A percentile compares a stretch with the other conserved stretches of the same genome.
These are phyloP conservation scores for Argyresthia goedartella DNA, from an alignment of 2,888 invertebrate genomes.

Conservation along the genomic window DNA sequence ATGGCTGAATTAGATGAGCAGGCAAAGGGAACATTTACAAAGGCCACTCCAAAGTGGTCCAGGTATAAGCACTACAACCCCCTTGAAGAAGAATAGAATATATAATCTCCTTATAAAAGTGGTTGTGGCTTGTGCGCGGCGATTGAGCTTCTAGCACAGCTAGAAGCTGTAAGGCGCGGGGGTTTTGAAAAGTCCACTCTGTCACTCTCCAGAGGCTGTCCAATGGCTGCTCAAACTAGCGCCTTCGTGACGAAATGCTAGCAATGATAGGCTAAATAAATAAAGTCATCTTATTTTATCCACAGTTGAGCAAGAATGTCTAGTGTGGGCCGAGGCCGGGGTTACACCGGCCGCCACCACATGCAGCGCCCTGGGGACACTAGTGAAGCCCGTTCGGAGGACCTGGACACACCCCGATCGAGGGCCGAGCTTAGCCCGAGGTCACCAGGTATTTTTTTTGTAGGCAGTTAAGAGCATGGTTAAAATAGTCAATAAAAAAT, in stretches of 20 bases:
- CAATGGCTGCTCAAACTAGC: not conserved
- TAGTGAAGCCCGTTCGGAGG: slow-evolving; percentile 31
- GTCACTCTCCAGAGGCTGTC: not conserved
- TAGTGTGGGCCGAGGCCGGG: slow-evolving; percentile 52
- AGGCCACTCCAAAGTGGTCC: too few relatives aligned
- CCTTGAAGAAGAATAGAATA: too few relatives aligned
- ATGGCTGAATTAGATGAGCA: too few relatives aligned
- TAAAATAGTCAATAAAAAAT: not conserved
- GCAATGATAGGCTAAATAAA: not conserved
- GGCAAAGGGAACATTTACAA: too few relatives aligned
- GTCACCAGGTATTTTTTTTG: slow-evolving; percentile 30
- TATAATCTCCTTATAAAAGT: too few relatives aligned
- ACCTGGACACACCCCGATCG: slow-evolving; percentile 31
- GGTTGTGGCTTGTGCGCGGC: too few relatives aligned
- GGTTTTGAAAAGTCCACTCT: not conserved
- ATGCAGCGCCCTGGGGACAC: slow-evolving; percentile 35
- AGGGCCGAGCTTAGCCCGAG: slow-evolving; percentile 40
- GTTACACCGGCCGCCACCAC: slow-evolving; percentile 57
- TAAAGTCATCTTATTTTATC: not conserved
- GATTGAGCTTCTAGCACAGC: too few relatives aligned
- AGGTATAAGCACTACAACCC: too few relatives aligned
- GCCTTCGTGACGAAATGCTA: not conserved
- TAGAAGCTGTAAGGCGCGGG: too few relatives aligned
- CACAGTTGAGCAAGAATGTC: slow-evolving; percentile 27
- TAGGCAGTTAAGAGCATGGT: not conserved